Conservation (phyloP, 2,888 invertebrate genomes). For the Athalia circularis region DNA sequence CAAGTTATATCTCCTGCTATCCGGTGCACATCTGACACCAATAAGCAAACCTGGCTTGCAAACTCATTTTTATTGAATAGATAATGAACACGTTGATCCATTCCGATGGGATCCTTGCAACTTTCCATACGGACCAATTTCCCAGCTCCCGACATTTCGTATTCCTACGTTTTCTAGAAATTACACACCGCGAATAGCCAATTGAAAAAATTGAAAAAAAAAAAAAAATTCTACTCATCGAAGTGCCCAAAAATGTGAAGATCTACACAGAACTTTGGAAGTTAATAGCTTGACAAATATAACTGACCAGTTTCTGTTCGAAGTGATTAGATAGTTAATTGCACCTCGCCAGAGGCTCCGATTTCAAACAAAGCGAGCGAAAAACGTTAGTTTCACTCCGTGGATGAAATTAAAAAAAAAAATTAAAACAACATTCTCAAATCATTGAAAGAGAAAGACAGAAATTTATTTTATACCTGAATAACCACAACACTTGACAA, state of each 20-base stretch:
- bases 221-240: background rate
- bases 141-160: background rate
- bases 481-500: no score
- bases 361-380: background rate
- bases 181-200: background rate
- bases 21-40: conserved; percentile 39
- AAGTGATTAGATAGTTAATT: conserved; percentile 7
- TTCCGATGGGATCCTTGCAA: background rate
- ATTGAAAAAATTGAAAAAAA: background rate
- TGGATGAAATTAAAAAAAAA: no score
- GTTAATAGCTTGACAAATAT: background rate
- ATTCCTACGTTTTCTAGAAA: background rate
- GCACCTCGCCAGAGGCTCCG: background rate
- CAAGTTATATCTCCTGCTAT: conserved; percentile 19
- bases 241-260: no score
- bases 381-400: no score
- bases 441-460: no score
- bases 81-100: background rate
- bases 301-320: conserved; percentile 21
- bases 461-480: no score
- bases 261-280: background rate
- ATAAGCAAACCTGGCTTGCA: conserved; percentile 2
- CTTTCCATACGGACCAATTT: background rate
- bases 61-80: background rate
- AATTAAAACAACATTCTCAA: no score